Conservation (phyloP, 2,113 vertebrate species). For the Tachysurus vachellii region DNA sequence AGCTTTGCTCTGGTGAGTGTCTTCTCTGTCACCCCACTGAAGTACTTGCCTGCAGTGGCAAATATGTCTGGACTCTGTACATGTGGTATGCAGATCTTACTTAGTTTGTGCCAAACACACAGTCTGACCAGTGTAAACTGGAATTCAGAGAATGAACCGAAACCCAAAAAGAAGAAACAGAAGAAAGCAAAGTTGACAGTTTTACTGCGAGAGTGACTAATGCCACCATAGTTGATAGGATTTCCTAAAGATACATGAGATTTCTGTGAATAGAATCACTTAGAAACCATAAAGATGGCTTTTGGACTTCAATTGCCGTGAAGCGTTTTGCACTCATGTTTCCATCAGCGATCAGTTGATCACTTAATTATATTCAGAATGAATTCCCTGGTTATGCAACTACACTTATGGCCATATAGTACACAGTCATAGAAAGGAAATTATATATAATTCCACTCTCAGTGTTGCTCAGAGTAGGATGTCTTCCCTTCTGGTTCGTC, state of each 20-base stretch:
- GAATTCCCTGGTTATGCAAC: too few species aligned
- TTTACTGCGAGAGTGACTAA: conserved; percentile 1
- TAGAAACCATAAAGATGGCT: neutral
- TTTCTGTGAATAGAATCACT: neutral
- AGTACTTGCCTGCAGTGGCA: conserved; percentile 21
- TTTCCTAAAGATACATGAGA: too few species aligned
- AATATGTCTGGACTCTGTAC: conserved; percentile 20
- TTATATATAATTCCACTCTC: too few species aligned
- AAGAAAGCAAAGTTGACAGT: conserved; percentile 33
- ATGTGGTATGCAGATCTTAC: conserved; percentile 20
- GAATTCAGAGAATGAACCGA: conserved; percentile 21
- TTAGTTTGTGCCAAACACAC: neutral
- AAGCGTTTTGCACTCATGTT: too few species aligned
- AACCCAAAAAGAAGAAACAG: conserved; percentile 24
- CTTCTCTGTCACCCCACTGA: conserved; percentile 26
- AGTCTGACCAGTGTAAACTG: conserved; percentile 41
- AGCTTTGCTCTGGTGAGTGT: conserved; percentile 21
- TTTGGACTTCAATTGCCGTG: too few species aligned
- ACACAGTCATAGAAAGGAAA: too few species aligned
- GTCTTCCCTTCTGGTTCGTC: too few species aligned
- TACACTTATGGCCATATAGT: too few species aligned
- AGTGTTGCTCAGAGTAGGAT: too few species aligned
- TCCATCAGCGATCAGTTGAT: too few species aligned
- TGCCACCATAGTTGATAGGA: neutral
- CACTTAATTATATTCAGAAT: too few species aligned